A percentile compares a stretch with the other conserved stretches of the same genome.
Evolutionary conservation across 2,888 invertebrate species (phyloP).

Genomic region (Drosophila glabriapex): DNA sequence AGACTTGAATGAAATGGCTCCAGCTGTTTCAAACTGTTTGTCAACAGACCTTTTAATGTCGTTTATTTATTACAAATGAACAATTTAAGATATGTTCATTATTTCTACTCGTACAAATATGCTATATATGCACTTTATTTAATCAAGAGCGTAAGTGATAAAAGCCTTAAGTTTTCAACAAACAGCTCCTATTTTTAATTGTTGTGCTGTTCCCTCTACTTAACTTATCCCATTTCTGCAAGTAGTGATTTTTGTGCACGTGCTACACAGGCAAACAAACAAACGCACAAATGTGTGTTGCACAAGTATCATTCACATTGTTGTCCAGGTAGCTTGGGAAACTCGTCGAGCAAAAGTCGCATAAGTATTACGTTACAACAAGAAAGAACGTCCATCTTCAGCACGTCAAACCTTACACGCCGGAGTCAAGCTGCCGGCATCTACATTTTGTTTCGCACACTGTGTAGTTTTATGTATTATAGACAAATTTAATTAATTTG

Average conservation of each 20-base stretch:
- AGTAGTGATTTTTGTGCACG: slow-evolving; percentile 1
- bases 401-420: neutral
- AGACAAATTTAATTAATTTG: neutral
- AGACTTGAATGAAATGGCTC: too few relatives aligned
- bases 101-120: neutral
- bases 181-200: neutral
- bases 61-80: neutral
- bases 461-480: neutral
- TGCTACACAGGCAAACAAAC: neutral
- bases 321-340: neutral
- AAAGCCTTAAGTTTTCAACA: neutral
- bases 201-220: neutral
- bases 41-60: neutral
- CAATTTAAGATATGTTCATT: neutral
- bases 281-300: slow-evolving; percentile 8
- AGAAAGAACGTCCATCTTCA: neutral
- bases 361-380: neutral
- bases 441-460: neutral
- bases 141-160: neutral
- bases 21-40: neutral
- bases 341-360: neutral
- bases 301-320: slow-evolving; percentile 35
- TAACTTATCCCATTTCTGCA: neutral
- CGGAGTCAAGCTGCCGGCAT: neutral
- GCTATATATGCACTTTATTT: neutral